Percentiles rank a stretch among this genome's conserved stretches.
phyloP scores from a whole-genome alignment of 2,888 invertebrate species.

The Leptarthrus brevirostris region DNA sequence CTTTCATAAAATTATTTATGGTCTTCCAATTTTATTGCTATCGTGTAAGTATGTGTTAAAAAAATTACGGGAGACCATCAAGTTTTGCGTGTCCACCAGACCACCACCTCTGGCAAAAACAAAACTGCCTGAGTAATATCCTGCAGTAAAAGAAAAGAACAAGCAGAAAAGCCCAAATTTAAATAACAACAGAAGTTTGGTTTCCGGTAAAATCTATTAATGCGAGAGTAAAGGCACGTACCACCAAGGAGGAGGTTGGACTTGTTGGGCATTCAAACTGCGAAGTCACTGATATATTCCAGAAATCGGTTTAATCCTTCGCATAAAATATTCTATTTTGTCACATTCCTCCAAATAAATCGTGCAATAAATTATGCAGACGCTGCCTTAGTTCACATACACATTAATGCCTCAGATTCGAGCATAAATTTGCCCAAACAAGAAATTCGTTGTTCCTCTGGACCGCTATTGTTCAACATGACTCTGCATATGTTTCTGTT shows the following conservation, averaged over 20 bases:
- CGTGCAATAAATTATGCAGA: conserved; percentile 38
- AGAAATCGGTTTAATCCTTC: conserved; percentile 12
- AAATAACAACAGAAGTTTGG: background rate
- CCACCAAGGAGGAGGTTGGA: background rate
- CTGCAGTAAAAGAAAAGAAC: background rate
- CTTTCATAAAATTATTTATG: too few species aligned
- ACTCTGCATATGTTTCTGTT: conserved; percentile 30
- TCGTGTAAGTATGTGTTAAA: too few species aligned
- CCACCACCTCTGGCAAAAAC: too few species aligned
- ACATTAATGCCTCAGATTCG: conserved; percentile 27
- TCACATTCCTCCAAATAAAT: conserved; percentile 40
- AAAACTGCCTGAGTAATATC: too few species aligned
- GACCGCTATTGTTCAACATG: background rate
- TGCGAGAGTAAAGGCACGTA: conserved; percentile 23
- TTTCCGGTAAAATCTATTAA: background rate
- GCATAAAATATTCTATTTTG: conserved; percentile 41
- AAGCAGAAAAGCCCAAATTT: background rate
- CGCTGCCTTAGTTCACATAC: conserved; percentile 10
- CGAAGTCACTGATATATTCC: conserved; percentile 29
- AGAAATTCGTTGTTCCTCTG: conserved; percentile 32
- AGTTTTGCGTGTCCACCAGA: too few species aligned
- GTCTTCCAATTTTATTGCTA: too few species aligned
- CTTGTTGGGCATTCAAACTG: conserved; percentile 12
- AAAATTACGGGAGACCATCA: too few species aligned
- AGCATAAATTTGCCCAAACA: conserved; percentile 37